Evolutionary conservation across 2,797 vertebrate species (phyloP), one percentile per base, ranked within the genome.

Genomic region (Xenopus petersii): DNA sequence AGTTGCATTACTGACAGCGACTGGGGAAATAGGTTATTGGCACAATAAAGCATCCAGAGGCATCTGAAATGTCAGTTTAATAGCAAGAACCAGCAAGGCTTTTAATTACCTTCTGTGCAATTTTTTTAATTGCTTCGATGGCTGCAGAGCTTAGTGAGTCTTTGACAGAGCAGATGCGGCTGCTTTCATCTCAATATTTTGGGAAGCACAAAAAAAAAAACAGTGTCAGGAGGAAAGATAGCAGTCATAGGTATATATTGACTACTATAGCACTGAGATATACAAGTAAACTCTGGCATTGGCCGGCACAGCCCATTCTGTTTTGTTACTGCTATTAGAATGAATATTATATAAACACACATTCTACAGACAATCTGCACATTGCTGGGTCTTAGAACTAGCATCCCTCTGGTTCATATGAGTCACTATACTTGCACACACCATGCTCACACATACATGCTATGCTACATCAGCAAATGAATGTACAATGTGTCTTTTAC

Each of bases 61-160:
- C 94, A 89, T 93, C 93, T 94, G 94, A 98, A 98, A 93, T 94
- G 94, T 95, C 94, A 93, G 89, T 94, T 92, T 94, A 95, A 94
- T 94, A 92, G 92, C 92, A 93, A 93, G 93, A 98, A 95, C 91
- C 95, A 96, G 93, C 95, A 98, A 97, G 94, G 94, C 95, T 96
- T 98, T 98, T 98, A 98, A 98, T 98, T 98, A 95, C 95, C 96
- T 96, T 98, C 96, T 98, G 96, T 98, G 95, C 95, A 94, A 95
- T 95, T 95, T 94, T 94, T 75, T 90, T 85, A 91, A 92, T 92
- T 92, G 89, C 89, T 90, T 91, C 66, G 30, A 88, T 89, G 89
- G 87, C 83, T 91, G 83, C 80, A 89, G 86, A 69, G 80, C 84
- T 89, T 88, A 88, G 88, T 85, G 87, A 89, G 86, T 84, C 88